Percentiles rank a stretch among this genome's conserved stretches.
These are phyloP conservation scores for Parotocinclus haroldoi DNA, from an alignment of 2,797 vertebrate species.

Conservation along the genomic window DNA sequence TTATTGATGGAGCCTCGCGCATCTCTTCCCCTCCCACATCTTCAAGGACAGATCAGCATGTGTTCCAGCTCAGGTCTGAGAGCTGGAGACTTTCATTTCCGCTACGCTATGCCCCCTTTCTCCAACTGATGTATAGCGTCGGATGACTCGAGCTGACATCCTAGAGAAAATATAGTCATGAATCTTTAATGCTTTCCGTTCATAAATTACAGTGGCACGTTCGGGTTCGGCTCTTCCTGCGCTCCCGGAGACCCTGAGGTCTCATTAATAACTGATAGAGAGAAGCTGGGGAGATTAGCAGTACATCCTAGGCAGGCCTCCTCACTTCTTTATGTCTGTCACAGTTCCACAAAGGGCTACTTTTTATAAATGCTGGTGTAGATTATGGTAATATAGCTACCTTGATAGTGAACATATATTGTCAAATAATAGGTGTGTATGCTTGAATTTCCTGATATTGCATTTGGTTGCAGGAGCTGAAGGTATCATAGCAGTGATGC, in stretches of 20 bases:
- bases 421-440: conserved; percentile 5
- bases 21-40: conserved; percentile 25
- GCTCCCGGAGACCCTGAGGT: conserved; percentile 33
- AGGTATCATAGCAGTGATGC: conserved; percentile 12
- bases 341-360: conserved; percentile 16
- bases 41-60: conserved; percentile 41
- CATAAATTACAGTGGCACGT: conserved; percentile 63
- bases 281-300: conserved; percentile 40
- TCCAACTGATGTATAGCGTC: conserved; percentile 57
- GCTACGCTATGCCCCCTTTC: conserved; percentile 16
- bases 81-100: conserved; percentile 25
- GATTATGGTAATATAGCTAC: not conserved
- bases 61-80: conserved; percentile 5
- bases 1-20: conserved; percentile 48
- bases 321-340: conserved; percentile 3
- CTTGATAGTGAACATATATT: not conserved
- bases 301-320: conserved; percentile 14
- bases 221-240: conserved; percentile 45
- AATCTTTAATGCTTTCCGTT: conserved; percentile 67
- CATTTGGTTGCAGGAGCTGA: not conserved
- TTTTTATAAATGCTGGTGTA: not conserved
- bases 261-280: conserved; percentile 46
- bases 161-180: conserved; percentile 56
- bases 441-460: not conserved
- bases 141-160: conserved; percentile 51